phyloP scores from a whole-genome alignment of 2,797 vertebrate genomes.

The Gallinago nigripennis region DNA sequence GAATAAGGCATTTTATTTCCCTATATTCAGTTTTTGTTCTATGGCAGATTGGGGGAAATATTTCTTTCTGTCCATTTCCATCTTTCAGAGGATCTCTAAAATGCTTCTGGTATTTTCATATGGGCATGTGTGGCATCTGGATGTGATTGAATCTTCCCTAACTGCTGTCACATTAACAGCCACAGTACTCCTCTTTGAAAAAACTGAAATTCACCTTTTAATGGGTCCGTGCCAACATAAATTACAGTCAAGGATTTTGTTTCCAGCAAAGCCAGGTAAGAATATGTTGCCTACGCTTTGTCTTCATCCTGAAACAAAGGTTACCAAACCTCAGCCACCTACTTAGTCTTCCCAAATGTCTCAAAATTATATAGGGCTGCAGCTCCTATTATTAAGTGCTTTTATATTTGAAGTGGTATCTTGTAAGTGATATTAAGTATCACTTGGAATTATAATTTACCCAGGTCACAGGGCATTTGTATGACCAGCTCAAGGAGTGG shows the following conservation, averaged over 20 bases:
- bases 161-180: not conserved
- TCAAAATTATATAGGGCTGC: not conserved
- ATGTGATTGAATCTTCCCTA: not conserved
- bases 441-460: not conserved
- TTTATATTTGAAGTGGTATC: too few relatives aligned
- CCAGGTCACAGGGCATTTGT: not conserved
- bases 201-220: not conserved
- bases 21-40: not conserved
- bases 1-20: not conserved
- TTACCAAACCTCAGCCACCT: not conserved
- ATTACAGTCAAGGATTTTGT: not conserved
- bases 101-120: not conserved
- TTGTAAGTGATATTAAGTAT: not conserved
- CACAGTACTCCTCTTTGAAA: not conserved
- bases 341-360: not conserved
- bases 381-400: not conserved
- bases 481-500: not conserved
- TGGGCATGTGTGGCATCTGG: not conserved
- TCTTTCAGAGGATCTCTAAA: not conserved
- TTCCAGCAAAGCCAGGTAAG: not conserved
- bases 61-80: not conserved
- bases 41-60: not conserved
- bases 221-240: not conserved
- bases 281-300: not conserved
- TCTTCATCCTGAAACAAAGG: not conserved